Percentiles rank a stretch among this genome's conserved stretches.
Conservation (phyloP, 2,113 vertebrate species). For the Neodon shergylaensis region DNA sequence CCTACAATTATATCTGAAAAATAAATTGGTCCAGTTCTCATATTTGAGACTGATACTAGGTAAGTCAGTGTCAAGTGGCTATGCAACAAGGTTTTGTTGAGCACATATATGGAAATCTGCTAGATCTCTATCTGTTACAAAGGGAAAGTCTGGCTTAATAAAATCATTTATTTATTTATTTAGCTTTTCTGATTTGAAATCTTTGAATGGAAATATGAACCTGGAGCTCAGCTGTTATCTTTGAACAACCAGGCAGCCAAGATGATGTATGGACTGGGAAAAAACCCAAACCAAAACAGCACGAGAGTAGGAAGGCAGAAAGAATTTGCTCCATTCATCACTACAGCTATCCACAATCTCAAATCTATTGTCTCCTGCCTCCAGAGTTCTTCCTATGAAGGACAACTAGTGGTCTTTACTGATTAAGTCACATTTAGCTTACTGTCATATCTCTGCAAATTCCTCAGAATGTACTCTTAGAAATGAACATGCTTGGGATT, state of each 20-base stretch:
- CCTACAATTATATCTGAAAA: neutral
- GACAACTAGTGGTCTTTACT: neutral
- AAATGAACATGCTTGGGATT: conserved; percentile 26
- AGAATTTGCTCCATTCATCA: neutral
- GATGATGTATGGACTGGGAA: neutral
- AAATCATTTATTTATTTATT: neutral
- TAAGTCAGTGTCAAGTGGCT: neutral
- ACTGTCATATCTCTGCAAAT: conserved; percentile 28
- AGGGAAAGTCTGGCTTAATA: neutral
- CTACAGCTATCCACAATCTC: neutral
- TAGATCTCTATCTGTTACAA: neutral
- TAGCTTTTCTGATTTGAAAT: neutral
- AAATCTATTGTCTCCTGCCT: neutral
- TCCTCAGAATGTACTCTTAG: conserved; percentile 4
- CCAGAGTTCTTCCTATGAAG: neutral
- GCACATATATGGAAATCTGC: neutral
- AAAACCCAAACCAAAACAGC: neutral
- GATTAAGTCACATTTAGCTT: neutral
- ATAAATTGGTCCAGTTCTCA: neutral
- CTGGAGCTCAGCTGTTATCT: neutral
- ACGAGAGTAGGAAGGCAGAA: neutral
- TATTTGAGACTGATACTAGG: neutral
- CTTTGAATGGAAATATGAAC: conserved; percentile 23
- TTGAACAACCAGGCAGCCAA: neutral
- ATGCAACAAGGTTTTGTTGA: neutral